Percentiles rank a stretch among this genome's conserved stretches.
These are phyloP conservation scores for Andrena bucephala DNA, from an alignment of 2,888 invertebrate species.

Conservation along the genomic window DNA sequence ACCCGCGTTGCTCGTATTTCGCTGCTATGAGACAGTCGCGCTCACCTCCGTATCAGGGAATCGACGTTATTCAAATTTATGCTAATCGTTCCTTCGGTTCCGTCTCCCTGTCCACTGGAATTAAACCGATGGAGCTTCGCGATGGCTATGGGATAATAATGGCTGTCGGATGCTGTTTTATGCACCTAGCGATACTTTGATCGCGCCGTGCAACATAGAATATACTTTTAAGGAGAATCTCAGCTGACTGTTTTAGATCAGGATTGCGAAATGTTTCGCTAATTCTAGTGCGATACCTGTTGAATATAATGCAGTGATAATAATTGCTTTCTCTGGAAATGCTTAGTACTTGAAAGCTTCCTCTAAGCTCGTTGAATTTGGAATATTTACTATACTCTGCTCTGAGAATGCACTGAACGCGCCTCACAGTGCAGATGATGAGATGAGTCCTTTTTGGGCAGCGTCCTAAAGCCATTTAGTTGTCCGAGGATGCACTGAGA, in stretches of 20 bases:
- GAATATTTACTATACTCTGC: background rate
- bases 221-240: background rate
- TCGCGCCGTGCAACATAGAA: background rate
- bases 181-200: background rate
- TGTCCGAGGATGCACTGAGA: too few relatives aligned
- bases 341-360: background rate
- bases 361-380: background rate
- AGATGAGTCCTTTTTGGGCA: too few relatives aligned
- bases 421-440: too few relatives aligned
- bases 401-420: background rate
- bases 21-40: background rate
- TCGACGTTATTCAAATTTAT: slow-evolving; percentile 18
- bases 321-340: background rate
- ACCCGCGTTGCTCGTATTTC: background rate
- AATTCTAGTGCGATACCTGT: background rate
- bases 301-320: background rate
- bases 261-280: background rate
- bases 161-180: background rate
- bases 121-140: background rate
- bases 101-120: background rate
- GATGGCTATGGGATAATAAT: background rate
- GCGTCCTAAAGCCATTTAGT: too few relatives aligned
- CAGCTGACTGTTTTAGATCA: background rate
- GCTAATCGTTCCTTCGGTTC: background rate
- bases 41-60: background rate